Conservation (phyloP, 1,140 invertebrate species). For the Atopsyche davidsoni region DNA sequence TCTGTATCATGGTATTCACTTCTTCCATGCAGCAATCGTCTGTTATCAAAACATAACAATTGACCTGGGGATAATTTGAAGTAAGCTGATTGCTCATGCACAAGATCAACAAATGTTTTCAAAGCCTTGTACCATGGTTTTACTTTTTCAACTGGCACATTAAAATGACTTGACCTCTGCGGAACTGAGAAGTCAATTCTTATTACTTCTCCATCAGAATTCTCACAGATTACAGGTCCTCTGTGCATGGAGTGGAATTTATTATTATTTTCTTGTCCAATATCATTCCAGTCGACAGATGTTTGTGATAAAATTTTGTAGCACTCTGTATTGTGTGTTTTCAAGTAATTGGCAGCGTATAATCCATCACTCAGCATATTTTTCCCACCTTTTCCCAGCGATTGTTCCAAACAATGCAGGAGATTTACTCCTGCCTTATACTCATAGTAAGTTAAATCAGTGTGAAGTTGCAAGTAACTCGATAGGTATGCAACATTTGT, state of each 20-base stretch:
- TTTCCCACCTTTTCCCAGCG: constrained; percentile 52
- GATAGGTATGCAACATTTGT: constrained; percentile 64
- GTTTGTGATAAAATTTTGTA: constrained; percentile 51
- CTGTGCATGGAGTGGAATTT: constrained; percentile 55
- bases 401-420: constrained; percentile 61
- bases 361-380: constrained; percentile 58
- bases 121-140: constrained; percentile 58
- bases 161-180: constrained; percentile 58
- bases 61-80: constrained; percentile 59
- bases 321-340: constrained; percentile 43
- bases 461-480: constrained; percentile 57
- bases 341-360: constrained; percentile 52
- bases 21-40: constrained; percentile 59
- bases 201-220: constrained; percentile 47
- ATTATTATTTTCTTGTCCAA: constrained; percentile 52
- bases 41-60: constrained; percentile 63
- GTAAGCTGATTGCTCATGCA: constrained; percentile 47
- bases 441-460: constrained; percentile 65
- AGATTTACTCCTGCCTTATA: constrained; percentile 63
- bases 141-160: constrained; percentile 50
- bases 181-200: constrained; percentile 61
- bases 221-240: constrained; percentile 56
- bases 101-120: constrained; percentile 46
- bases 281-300: constrained; percentile 60
- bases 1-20: constrained; percentile 51